Evolutionary conservation across 1,140 invertebrate species (phyloP), one percentile per base, ranked within the genome.

Genomic region (Antheraea mylitta): DNA sequence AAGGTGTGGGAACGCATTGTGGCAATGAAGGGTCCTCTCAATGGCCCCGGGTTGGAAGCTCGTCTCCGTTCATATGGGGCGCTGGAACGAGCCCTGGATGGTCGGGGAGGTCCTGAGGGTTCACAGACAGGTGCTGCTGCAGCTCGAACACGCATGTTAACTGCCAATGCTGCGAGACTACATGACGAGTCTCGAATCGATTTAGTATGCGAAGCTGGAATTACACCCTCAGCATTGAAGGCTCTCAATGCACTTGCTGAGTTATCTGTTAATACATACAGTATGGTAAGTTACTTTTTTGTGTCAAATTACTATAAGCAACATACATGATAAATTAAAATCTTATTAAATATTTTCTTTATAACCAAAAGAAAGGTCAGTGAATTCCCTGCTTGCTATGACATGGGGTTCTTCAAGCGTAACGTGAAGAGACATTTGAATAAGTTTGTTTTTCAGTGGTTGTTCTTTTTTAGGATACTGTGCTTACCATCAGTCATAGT

Each of bases 1-100:
- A 45, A 89, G 88, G 77, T 85, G 7, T 91, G 89, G 89, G 89
- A 90, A 60, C 83, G 85, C 8, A 74, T 89, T 18, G 73, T 88
- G 18, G 76, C 83, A 19, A 65, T 81, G 45, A 83, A 78, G 36
- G 79, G 79, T 5, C 59, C 70, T 0, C 85, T 83, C 0, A 67
- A 71, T 0, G 79, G 79, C 0, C 63, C 79, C 1, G 73, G 79
- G 0, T 18, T 87, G 1, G 89, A 91, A 48, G 76, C 78, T 0
- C 76, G 84, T 0, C 64, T 90, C 22, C 84, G 87, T 3, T 85
- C 84, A 5, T 87, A 82, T 73, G 74, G 66, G 18, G 84, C 83
- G 0, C 37, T 91, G 8, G 86, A 91, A 18, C 79, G 87, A 0
- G 85, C 85, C 0, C 71, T 89, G 10, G 89, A 90, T 67, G 86